Evolutionary conservation across 2,113 vertebrate species (phyloP).

Genomic region (Mormyrus iriodes): DNA sequence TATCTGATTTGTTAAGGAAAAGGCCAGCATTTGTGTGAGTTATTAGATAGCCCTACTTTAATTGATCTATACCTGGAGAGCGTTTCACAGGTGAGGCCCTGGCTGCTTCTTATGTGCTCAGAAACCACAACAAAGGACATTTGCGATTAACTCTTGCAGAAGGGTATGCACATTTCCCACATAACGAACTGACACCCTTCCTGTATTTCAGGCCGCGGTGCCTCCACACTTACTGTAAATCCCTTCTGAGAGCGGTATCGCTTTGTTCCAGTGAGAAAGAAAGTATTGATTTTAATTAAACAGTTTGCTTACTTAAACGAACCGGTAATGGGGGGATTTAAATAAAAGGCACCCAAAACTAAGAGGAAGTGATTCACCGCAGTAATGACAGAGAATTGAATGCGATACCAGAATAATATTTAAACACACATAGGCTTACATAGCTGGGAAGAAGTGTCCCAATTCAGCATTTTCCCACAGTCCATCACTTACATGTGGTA

Average conservation of each 20-base stretch:
- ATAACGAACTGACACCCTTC: background rate
- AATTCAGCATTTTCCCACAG: slow-evolving; percentile 50
- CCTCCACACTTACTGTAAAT: background rate
- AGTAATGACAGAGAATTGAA: slow-evolving; percentile 4
- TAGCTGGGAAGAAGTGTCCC: slow-evolving; percentile 42
- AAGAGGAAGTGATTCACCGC: background rate
- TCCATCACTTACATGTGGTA: slow-evolving; percentile 47
- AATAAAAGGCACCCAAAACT: background rate
- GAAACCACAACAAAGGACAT: slow-evolving; percentile 26
- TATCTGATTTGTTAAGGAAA: background rate
- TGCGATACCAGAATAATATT: background rate
- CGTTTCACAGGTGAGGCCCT: background rate
- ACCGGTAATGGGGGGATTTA: background rate
- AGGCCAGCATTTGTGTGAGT: background rate
- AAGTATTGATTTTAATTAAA: background rate
- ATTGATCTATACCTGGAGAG: background rate
- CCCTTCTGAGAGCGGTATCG: background rate
- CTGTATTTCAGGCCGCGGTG: background rate
- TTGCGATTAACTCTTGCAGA: background rate
- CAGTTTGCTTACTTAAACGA: background rate
- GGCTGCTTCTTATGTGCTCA: background rate
- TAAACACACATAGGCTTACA: slow-evolving; percentile 22
- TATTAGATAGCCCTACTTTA: background rate
- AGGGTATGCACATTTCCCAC: background rate
- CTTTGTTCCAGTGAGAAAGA: background rate